Evolutionary conservation across 2,113 vertebrate species (phyloP).

Genomic region (Amazona guildingii): DNA sequence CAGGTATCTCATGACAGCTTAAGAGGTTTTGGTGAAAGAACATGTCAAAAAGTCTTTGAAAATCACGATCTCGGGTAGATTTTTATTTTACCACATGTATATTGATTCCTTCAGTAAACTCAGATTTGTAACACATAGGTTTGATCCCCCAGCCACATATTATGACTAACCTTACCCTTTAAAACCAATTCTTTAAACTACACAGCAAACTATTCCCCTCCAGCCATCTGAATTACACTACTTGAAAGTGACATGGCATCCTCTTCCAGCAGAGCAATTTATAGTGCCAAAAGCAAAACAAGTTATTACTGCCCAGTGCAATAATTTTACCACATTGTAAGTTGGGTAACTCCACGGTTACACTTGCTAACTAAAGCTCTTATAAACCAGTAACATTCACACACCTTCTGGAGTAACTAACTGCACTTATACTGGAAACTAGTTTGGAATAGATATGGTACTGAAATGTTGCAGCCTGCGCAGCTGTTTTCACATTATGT

Average conservation of each 20-base stretch:
- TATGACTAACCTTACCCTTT: neutral
- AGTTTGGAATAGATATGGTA: neutral
- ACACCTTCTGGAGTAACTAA: neutral
- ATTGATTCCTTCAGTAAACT: neutral
- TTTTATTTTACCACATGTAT: neutral
- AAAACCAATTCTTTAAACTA: neutral
- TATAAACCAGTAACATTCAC: neutral
- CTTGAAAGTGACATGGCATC: slow-evolving; percentile 32
- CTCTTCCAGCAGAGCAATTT: slow-evolving; percentile 17
- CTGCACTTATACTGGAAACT: neutral
- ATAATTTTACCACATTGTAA: neutral
- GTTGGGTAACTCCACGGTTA: neutral
- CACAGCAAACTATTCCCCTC: neutral
- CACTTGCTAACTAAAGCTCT: neutral
- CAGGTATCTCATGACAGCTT: neutral
- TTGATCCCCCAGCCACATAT: neutral
- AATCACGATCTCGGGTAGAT: neutral
- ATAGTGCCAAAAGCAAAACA: slow-evolving; percentile 40
- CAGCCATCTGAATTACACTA: neutral
- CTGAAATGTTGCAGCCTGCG: neutral
- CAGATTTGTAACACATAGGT: neutral
- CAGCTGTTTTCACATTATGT: neutral
- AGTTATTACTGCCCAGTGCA: neutral
- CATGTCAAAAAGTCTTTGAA: neutral
- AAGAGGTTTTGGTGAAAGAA: neutral